Percentiles rank a stretch among this genome's conserved stretches.
Evolutionary conservation across 2,797 vertebrate species (phyloP).

Genomic region (Hipposideros larvatus): DNA sequence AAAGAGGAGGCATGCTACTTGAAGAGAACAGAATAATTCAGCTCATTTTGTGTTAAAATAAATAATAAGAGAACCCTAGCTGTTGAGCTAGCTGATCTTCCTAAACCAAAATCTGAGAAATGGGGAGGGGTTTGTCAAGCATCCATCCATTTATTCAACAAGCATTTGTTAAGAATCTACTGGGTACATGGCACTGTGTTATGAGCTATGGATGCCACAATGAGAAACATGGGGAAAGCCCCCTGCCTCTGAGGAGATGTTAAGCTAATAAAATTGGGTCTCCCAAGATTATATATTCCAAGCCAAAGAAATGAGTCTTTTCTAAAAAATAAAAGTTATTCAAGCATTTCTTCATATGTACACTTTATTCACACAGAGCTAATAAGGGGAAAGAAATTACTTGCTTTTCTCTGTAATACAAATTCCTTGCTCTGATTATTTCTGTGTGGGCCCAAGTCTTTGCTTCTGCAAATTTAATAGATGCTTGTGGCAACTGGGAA

Average conservation of each 20-base stretch:
- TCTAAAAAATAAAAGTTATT: slow-evolving; percentile 15
- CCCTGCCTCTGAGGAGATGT: neutral
- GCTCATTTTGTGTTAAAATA: neutral
- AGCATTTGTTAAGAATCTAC: neutral
- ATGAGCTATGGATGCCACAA: neutral
- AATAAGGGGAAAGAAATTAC: slow-evolving; percentile 43
- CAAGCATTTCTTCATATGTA: slow-evolving; percentile 59
- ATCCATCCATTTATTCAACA: neutral
- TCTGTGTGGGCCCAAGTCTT: slow-evolving; percentile 75
- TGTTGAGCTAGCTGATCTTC: slow-evolving; percentile 13
- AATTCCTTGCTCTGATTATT: slow-evolving; percentile 83
- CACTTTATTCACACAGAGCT: slow-evolving; percentile 49
- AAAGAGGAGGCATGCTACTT: neutral
- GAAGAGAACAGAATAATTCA: neutral
- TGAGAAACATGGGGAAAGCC: neutral
- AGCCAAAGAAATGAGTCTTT: neutral
- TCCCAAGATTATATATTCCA: neutral
- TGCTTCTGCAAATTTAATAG: slow-evolving; percentile 77
- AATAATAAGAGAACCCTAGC: neutral
- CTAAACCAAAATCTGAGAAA: neutral
- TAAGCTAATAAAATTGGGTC: neutral
- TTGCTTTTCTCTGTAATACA: slow-evolving; percentile 1
- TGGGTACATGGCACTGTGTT: neutral
- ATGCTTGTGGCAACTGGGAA: slow-evolving; percentile 72
- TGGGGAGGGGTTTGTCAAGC: neutral